Percentiles rank a stretch among this genome's conserved stretches.
These are phyloP conservation scores for Sylvia borin DNA, from an alignment of 2,797 vertebrate genomes.

Conservation along the genomic window DNA sequence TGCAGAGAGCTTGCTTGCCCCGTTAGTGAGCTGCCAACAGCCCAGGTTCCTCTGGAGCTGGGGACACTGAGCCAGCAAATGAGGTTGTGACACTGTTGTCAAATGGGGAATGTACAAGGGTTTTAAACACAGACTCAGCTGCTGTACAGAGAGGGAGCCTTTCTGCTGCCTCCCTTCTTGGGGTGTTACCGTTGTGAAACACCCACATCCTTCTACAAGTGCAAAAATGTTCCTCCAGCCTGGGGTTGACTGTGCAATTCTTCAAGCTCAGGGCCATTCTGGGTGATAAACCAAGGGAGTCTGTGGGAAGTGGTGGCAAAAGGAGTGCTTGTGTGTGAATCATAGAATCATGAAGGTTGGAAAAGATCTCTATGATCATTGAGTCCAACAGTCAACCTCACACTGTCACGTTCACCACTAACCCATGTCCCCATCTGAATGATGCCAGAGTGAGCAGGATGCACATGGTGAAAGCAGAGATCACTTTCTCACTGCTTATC, in stretches of 20 bases:
- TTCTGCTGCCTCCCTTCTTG: background rate
- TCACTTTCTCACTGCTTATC: background rate
- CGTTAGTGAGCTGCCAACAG: background rate
- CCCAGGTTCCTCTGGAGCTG: background rate
- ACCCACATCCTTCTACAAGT: background rate
- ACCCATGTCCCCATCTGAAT: background rate
- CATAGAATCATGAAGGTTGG: background rate
- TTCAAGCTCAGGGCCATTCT: background rate
- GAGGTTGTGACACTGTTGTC: background rate
- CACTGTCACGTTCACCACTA: background rate
- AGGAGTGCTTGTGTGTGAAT: background rate
- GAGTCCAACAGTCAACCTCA: background rate
- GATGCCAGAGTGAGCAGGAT: background rate
- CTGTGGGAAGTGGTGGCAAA: background rate
- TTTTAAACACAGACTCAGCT: background rate
- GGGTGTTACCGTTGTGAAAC: accelerated
- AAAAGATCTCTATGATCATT: background rate
- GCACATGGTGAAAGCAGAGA: background rate
- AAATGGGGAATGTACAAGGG: background rate
- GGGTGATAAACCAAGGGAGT: background rate
- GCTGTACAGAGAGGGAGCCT: background rate
- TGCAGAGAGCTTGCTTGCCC: background rate
- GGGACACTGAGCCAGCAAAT: background rate
- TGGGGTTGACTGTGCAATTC: background rate
- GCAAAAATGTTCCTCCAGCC: background rate